These are phyloP conservation scores for Paramisgurnus dabryanus DNA, from an alignment of 2,113 vertebrate genomes.

Conservation along the genomic window DNA sequence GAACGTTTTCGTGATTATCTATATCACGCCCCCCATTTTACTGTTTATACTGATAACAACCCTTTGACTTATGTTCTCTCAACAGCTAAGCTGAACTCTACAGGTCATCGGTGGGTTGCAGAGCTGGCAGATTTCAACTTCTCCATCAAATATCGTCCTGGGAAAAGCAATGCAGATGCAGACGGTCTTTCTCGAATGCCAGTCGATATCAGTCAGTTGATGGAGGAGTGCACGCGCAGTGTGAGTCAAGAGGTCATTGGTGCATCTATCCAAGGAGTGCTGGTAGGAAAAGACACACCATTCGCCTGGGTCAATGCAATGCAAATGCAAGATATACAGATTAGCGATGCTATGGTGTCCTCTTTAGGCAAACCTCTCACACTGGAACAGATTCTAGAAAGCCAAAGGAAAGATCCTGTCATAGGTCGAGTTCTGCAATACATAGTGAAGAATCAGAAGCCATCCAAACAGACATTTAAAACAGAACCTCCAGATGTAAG, in stretches of 20 bases:
- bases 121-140: constrained; percentile 41
- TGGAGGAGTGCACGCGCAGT: constrained; percentile 22
- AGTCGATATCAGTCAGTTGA: not conserved
- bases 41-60: too few species aligned
- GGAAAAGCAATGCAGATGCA: too few species aligned
- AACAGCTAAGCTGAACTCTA: constrained; percentile 38
- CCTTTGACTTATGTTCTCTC: too few species aligned
- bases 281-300: not conserved
- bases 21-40: too few species aligned
- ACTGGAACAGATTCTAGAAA: not conserved
- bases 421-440: constrained; percentile 20
- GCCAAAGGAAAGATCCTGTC: constrained; percentile 16
- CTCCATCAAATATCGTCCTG: too few species aligned
- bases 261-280: not conserved
- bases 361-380: not conserved
- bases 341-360: not conserved
- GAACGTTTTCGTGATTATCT: too few species aligned
- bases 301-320: not conserved
- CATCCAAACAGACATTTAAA: not conserved
- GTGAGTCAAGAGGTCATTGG: constrained; percentile 12
- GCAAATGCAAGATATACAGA: not conserved
- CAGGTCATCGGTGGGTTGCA: too few species aligned
- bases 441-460: not conserved
- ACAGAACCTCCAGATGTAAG: not conserved
- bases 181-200: too few species aligned